A percentile compares a stretch with the other conserved stretches of the same genome.
Evolutionary conservation across 2,113 vertebrate genomes (phyloP).

Genomic region (Phalacrocorax brasilianus): DNA sequence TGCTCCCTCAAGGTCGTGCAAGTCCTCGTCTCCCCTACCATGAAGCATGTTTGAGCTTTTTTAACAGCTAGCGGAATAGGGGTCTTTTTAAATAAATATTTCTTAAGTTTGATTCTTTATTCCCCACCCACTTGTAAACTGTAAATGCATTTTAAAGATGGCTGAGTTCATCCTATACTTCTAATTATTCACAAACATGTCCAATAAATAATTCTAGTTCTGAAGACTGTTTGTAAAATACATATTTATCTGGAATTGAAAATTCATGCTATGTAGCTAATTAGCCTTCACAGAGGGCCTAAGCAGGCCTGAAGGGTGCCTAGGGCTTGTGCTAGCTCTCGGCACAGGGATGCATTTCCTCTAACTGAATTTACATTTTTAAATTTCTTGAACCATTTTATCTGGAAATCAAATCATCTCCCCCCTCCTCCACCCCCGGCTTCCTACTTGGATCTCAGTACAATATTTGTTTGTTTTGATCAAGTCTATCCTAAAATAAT

Average conservation of each 20-base stretch:
- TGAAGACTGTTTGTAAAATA: constrained; percentile 16
- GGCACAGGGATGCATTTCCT: not conserved
- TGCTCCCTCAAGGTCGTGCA: not conserved
- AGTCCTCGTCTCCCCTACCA: not conserved
- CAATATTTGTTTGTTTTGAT: not conserved
- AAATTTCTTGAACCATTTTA: not conserved
- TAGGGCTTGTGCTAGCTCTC: not conserved
- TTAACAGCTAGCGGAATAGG: not conserved
- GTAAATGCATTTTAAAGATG: not conserved
- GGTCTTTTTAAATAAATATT: not conserved
- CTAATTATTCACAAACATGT: not conserved
- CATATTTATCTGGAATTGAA: constrained; percentile 13
- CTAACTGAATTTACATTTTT: constrained; percentile 16
- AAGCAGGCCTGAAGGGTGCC: not conserved
- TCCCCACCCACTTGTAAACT: not conserved
- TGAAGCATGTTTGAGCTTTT: not conserved
- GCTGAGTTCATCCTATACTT: not conserved
- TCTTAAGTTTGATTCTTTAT: not conserved
- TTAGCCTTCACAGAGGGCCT: constrained; percentile 19
- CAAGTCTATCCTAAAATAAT: not conserved
- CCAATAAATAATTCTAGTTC: constrained; percentile 12
- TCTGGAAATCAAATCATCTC: not conserved
- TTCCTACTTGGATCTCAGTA: not conserved
- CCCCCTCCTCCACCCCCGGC: not conserved
- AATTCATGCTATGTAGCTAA: constrained; percentile 12